These are phyloP conservation scores for Carassius auratus DNA, from an alignment of 2,113 vertebrate species.

Conservation along the genomic window DNA sequence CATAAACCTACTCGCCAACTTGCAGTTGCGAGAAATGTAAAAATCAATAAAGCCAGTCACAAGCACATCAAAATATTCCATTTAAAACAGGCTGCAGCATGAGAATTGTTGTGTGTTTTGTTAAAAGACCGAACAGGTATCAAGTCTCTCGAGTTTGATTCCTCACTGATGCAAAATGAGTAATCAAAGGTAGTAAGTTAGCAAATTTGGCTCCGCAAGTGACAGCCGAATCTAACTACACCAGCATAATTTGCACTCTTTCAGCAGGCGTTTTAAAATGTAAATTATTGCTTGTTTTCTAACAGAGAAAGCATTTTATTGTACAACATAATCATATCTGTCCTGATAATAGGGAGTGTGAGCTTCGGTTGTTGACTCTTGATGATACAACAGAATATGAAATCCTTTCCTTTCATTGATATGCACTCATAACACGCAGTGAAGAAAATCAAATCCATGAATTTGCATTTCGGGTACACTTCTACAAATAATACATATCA, in stretches of 20 bases:
- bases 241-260: constrained; percentile 3
- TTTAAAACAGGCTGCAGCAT: constrained; percentile 63
- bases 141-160: constrained; percentile 20
- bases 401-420: constrained; percentile 46
- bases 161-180: constrained; percentile 28
- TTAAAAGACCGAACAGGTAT: constrained; percentile 19
- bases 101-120: constrained; percentile 49
- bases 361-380: constrained; percentile 52
- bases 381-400: constrained; percentile 51
- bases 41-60: constrained; percentile 85
- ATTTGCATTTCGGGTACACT: constrained; percentile 50
- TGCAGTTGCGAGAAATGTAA: constrained; percentile 85
- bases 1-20: constrained; percentile 81
- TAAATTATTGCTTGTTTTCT: constrained; percentile 54
- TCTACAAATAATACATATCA: constrained; percentile 50
- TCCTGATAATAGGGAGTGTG: constrained; percentile 33
- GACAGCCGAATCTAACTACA: constrained; percentile 42
- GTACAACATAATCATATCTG: constrained; percentile 53
- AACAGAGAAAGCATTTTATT: constrained; percentile 48
- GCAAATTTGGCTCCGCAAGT: constrained; percentile 33
- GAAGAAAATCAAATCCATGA: constrained; percentile 52
- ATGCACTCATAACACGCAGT: constrained; percentile 46
- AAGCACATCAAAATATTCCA: constrained; percentile 83
- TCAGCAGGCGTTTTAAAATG: neutral
- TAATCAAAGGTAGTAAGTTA: constrained; percentile 43